Evolutionary conservation across 2,888 invertebrate species (phyloP).

Genomic region (Junonia oenone): DNA sequence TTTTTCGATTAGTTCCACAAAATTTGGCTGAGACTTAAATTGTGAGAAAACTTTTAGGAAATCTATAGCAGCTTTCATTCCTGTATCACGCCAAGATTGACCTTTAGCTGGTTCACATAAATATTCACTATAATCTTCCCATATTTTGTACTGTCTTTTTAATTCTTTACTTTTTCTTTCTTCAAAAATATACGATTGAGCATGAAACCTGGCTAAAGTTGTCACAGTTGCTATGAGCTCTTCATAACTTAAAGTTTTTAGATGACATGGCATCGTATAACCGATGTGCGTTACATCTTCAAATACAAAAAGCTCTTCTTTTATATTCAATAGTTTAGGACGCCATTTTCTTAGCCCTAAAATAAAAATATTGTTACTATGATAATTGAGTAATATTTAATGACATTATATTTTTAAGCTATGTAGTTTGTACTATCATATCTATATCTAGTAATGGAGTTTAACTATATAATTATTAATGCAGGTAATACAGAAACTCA

Average conservation of each 20-base stretch:
- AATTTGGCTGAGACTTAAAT: conserved; percentile 43
- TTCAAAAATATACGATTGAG: conserved; percentile 69
- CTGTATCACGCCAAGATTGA: conserved; percentile 52
- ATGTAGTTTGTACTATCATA: no score
- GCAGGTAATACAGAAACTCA: no score
- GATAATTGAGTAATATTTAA: not conserved
- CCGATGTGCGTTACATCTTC: conserved; percentile 56
- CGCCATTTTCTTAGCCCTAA: conserved; percentile 53
- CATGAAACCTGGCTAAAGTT: conserved; percentile 71
- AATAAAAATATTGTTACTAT: conserved; percentile 6
- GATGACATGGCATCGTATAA: conserved; percentile 51
- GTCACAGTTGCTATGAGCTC: conserved; percentile 60
- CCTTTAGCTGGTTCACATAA: conserved; percentile 47
- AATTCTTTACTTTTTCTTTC: conserved; percentile 52
- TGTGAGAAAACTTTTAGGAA: conserved; percentile 55
- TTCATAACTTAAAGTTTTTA: conserved; percentile 47
- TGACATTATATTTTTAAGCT: not conserved
- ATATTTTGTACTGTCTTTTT: conserved; percentile 52
- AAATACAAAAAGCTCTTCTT: conserved; percentile 58
- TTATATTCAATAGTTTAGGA: conserved; percentile 45
- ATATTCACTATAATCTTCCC: conserved; percentile 54
- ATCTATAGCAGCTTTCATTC: conserved; percentile 56
- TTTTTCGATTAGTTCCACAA: conserved; percentile 39
- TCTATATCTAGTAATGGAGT: no score
- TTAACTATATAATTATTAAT: no score